Conservation (phyloP, 2,113 vertebrate species). For the Pseudorasbora parva region DNA sequence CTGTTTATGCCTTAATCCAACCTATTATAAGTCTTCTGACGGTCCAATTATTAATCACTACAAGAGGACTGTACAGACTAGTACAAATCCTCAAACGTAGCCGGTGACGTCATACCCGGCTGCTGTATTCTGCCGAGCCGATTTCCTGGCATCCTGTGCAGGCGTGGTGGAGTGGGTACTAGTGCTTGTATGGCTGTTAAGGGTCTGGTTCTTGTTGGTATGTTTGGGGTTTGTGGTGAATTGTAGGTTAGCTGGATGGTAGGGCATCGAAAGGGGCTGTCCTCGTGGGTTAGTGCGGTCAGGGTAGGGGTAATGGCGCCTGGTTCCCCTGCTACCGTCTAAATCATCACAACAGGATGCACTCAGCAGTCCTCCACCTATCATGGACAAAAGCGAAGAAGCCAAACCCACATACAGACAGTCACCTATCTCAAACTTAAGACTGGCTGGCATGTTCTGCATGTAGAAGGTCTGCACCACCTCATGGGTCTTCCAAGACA, state of each 20-base stretch:
- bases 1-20: background rate
- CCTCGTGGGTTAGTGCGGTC: conserved; percentile 30
- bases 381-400: conserved; percentile 82
- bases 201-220: conserved; percentile 58
- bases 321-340: conserved; percentile 55
- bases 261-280: conserved; percentile 62
- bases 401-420: conserved; percentile 90
- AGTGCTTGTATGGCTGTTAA: conserved; percentile 60
- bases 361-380: conserved; percentile 87
- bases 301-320: conserved; percentile 71
- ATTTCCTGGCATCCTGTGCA: conserved; percentile 59
- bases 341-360: conserved; percentile 78
- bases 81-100: conserved; percentile 70
- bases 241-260: conserved; percentile 67
- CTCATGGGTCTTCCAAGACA: conserved; percentile 91
- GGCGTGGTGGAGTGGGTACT: conserved; percentile 54
- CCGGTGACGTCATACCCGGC: conserved; percentile 77
- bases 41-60: background rate
- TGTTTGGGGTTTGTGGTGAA: conserved; percentile 9
- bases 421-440: conserved; percentile 91
- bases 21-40: background rate
- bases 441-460: conserved; percentile 79
- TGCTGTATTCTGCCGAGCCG: conserved; percentile 48
- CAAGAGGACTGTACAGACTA: no score
- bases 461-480: conserved; percentile 90